These are phyloP conservation scores for Sardina pilchardus DNA, from an alignment of 2,113 vertebrate genomes.

Conservation along the genomic window DNA sequence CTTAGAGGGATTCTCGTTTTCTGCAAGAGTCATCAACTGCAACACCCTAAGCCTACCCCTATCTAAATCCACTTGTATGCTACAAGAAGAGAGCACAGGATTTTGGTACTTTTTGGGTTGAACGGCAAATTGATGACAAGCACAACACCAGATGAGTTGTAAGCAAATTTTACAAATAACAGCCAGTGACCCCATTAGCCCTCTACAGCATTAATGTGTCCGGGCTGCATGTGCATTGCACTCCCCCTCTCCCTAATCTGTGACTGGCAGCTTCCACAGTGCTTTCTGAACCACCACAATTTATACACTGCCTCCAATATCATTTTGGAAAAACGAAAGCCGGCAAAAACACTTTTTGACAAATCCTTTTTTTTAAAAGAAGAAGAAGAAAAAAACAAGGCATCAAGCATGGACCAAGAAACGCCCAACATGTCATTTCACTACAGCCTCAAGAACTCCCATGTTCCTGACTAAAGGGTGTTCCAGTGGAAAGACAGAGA, in stretches of 20 bases:
- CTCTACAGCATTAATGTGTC: too few relatives aligned
- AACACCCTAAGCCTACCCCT: background rate
- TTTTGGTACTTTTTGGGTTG: background rate
- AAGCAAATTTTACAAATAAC: background rate
- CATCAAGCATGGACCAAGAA: background rate
- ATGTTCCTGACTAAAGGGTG: background rate
- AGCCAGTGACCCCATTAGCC: background rate
- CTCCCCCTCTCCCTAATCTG: background rate
- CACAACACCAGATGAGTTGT: background rate
- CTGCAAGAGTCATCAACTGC: slow-evolving; percentile 9
- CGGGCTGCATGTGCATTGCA: background rate
- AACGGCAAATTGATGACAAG: background rate
- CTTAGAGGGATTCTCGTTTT: slow-evolving; percentile 14
- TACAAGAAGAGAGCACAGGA: background rate
- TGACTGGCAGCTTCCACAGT: background rate
- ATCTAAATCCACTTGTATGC: background rate
- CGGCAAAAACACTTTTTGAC: background rate
- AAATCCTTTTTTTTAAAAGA: background rate
- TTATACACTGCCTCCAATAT: background rate
- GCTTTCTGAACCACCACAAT: background rate
- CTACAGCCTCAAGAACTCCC: background rate
- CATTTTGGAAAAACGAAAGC: background rate
- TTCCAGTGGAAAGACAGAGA: background rate
- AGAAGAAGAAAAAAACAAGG: background rate
- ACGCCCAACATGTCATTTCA: background rate